Evolutionary conservation across 2,888 invertebrate genomes (phyloP).

Genomic region (Brenthis daphne): DNA sequence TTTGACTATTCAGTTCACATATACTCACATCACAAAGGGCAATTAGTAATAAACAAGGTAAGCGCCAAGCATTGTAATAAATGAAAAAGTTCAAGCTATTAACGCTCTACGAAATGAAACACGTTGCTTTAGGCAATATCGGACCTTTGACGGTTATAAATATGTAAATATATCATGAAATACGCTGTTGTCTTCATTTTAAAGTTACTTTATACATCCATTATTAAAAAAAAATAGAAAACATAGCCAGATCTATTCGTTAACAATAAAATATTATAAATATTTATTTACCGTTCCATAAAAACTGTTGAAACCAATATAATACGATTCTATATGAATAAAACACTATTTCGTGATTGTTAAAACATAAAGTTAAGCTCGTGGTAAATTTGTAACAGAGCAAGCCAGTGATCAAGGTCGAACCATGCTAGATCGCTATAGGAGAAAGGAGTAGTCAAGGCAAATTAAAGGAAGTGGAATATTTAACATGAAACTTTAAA

Average conservation of each 20-base stretch:
- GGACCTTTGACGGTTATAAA: constrained; percentile 5
- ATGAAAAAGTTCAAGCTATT: constrained; percentile 21
- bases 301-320: background rate
- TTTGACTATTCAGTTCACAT: no score
- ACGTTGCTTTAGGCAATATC: constrained; percentile 9
- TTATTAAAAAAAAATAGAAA: no score
- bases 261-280: background rate
- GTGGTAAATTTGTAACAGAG: constrained; percentile 1
- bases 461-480: constrained; percentile 29
- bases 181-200: background rate
- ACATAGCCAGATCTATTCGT: background rate
- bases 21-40: constrained; percentile 2
- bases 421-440: constrained; percentile 43
- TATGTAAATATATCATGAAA: constrained; percentile 7
- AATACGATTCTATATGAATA: background rate
- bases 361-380: constrained; percentile 11
- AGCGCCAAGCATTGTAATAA: constrained; percentile 33
- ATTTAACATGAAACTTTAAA: constrained; percentile 10
- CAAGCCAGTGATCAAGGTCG: constrained; percentile 41
- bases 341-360: background rate
- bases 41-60: constrained; percentile 30
- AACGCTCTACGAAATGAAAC: constrained; percentile 21
- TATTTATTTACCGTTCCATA: background rate
- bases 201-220: background rate
- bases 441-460: constrained; percentile 45